phyloP scores from a whole-genome alignment of 2,113 vertebrate genomes.

The Tursiops truncatus region DNA sequence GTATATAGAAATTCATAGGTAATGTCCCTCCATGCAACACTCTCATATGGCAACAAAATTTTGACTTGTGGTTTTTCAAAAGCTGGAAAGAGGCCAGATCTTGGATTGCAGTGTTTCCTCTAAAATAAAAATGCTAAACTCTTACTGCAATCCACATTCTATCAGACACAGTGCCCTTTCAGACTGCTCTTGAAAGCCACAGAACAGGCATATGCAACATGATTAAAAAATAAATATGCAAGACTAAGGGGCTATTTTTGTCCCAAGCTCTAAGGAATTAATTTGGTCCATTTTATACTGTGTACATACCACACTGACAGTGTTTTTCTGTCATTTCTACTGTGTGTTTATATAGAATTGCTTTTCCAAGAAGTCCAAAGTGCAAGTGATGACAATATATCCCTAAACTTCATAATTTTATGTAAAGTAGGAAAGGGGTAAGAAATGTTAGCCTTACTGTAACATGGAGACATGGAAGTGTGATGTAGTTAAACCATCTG shows the following conservation, averaged over 20 bases:
- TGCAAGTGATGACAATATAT: background rate
- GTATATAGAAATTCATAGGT: background rate
- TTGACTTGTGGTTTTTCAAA: slow-evolving; percentile 24
- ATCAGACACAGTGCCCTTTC: background rate
- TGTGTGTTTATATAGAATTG: background rate
- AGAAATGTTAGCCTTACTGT: background rate
- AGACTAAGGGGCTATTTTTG: slow-evolving; percentile 37
- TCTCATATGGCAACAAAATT: background rate
- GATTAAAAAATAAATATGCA: background rate
- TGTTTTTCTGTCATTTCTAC: slow-evolving; percentile 37
- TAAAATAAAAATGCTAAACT: background rate
- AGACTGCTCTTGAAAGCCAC: background rate
- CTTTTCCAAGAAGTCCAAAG: slow-evolving; percentile 1
- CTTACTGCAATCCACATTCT: background rate
- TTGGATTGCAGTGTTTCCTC: background rate
- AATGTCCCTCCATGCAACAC: background rate
- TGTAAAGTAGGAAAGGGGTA: background rate
- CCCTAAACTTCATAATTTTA: slow-evolving; percentile 29
- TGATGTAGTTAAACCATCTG: background rate
- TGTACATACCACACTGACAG: slow-evolving; percentile 53
- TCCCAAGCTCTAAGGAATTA: background rate
- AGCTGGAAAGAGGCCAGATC: background rate
- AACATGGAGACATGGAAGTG: background rate
- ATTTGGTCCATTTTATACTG: slow-evolving; percentile 48
- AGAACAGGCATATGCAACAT: background rate